These are phyloP conservation scores for Thamnophis elegans DNA, from an alignment of 2,797 vertebrate species.

Conservation along the genomic window DNA sequence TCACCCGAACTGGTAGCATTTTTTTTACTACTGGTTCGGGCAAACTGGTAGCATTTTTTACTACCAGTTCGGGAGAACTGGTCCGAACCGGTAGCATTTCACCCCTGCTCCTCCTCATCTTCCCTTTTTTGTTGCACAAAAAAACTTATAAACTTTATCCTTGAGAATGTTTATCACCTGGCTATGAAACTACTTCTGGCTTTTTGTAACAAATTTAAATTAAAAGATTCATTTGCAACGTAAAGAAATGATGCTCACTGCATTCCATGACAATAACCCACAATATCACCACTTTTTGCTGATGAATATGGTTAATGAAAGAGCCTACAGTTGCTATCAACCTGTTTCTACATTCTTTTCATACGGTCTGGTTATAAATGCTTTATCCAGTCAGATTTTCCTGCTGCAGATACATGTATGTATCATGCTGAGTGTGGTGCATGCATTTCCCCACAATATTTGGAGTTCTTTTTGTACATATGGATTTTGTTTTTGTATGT, in stretches of 20 bases:
- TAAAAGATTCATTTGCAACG: not conserved
- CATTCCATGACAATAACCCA: not conserved
- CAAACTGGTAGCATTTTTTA: no score
- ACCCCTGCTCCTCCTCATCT: not conserved
- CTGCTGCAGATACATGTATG: not conserved
- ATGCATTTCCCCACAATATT: not conserved
- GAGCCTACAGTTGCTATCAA: not conserved
- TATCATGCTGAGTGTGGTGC: not conserved
- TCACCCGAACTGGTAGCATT: no score
- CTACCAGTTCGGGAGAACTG: no score
- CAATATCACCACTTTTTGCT: not conserved
- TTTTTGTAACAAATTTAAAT: not conserved
- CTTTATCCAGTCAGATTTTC: not conserved
- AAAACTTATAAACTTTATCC: not conserved
- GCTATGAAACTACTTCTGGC: not conserved
- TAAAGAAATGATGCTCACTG: not conserved
- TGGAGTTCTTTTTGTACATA: not conserved
- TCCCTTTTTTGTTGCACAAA: not conserved
- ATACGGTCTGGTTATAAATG: not conserved
- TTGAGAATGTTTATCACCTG: not conserved
- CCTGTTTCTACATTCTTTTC: not conserved
- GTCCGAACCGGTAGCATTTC: no score
- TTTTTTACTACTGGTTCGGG: no score
- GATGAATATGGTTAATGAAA: not conserved
- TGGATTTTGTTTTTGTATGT: not conserved